Evolutionary conservation across 2,113 vertebrate genomes (phyloP).

Genomic region (Microtus oregoni): DNA sequence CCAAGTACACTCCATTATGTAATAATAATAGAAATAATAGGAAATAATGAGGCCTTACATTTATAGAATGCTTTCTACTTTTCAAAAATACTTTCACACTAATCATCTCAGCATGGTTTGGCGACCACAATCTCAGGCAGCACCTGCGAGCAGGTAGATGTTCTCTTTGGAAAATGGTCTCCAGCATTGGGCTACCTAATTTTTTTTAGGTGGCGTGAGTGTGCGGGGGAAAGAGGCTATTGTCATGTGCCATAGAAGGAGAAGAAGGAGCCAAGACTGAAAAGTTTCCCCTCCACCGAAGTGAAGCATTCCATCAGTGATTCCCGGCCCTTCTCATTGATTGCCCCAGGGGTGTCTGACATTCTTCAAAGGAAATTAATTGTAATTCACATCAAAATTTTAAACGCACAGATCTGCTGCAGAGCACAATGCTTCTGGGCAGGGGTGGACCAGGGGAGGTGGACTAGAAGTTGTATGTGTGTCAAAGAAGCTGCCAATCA

Average conservation of each 20-base stretch:
- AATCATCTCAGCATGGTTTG: slow-evolving; percentile 66
- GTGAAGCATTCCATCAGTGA: slow-evolving; percentile 56
- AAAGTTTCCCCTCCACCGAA: slow-evolving; percentile 21
- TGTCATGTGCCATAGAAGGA: not conserved
- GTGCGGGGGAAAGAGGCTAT: not conserved
- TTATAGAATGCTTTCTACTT: slow-evolving; percentile 72
- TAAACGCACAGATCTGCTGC: slow-evolving; percentile 1
- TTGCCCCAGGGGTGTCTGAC: slow-evolving; percentile 45
- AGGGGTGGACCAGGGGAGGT: slow-evolving; percentile 62
- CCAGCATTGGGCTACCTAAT: slow-evolving; percentile 35
- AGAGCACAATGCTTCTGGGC: slow-evolving; percentile 64
- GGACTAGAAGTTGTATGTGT: slow-evolving; percentile 44
- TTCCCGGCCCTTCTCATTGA: not conserved
- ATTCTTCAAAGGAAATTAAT: slow-evolving; percentile 72
- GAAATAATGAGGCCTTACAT: slow-evolving; percentile 67
- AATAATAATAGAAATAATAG: slow-evolving; percentile 21
- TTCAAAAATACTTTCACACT: slow-evolving; percentile 58
- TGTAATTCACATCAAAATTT: slow-evolving; percentile 69
- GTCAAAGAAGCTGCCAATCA: slow-evolving; percentile 58
- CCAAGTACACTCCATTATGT: slow-evolving; percentile 13
- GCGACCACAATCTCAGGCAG: slow-evolving; percentile 16
- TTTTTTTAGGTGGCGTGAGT: not conserved
- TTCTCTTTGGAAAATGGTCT: slow-evolving; percentile 67
- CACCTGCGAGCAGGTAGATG: slow-evolving; percentile 67
- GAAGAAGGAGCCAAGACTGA: not conserved